phyloP scores from a whole-genome alignment of 2,113 vertebrate species.

The Prolemur simus region DNA sequence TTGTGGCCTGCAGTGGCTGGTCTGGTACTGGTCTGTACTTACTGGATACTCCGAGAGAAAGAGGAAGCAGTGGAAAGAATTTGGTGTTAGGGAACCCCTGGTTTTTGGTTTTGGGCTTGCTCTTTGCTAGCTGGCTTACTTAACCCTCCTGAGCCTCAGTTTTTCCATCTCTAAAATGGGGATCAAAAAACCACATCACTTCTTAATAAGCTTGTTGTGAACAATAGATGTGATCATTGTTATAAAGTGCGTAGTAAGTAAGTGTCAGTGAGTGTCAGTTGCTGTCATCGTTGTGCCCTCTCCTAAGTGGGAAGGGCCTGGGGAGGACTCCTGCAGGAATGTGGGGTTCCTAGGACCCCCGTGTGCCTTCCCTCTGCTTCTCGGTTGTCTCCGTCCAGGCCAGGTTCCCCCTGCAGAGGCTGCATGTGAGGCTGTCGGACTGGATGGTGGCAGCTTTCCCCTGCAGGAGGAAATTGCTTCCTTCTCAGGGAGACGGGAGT shows the following conservation, averaged over 20 bases:
- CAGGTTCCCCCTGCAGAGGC: neutral
- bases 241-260: neutral
- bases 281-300: neutral
- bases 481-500: neutral
- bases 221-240: neutral
- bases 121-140: neutral
- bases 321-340: neutral
- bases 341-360: neutral
- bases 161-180: neutral
- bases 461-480: slow-evolving; percentile 25
- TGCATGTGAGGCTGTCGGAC: neutral
- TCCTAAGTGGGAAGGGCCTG: too few species aligned
- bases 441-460: neutral
- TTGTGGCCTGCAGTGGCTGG: neutral
- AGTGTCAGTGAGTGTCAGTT: neutral
- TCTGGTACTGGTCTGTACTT: neutral
- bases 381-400: neutral
- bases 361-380: neutral
- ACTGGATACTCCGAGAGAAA: neutral
- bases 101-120: neutral
- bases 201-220: neutral
- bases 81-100: neutral
- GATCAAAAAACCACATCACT: neutral
- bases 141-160: neutral
- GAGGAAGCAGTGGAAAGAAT: neutral